Conservation (phyloP, 2,113 vertebrate genomes). For the Tenebrosternarchus preto region DNA sequence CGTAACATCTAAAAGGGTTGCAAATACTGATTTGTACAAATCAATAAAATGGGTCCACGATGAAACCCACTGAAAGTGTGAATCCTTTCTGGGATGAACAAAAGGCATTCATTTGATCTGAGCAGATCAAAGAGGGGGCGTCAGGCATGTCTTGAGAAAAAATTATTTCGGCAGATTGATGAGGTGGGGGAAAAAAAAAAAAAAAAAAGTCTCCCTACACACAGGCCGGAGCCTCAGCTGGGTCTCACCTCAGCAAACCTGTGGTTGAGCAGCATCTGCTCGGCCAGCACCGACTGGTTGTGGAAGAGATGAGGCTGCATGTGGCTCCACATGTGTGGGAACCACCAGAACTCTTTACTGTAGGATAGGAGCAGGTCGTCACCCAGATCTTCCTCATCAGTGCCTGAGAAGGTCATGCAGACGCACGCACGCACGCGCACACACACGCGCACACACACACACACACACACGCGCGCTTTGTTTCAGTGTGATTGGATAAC, state of each 20-base stretch:
- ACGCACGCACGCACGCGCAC: not conserved
- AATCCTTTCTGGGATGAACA: not conserved
- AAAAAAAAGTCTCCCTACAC: not conserved
- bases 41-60: not conserved
- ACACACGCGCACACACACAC: not conserved
- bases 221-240: not conserved
- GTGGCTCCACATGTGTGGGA: slow-evolving; percentile 93
- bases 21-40: not conserved
- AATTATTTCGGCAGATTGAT: too few relatives aligned
- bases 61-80: not conserved
- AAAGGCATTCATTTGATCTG: slow-evolving; percentile 14
- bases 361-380: slow-evolving; percentile 85
- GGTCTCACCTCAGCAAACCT: slow-evolving; percentile 87
- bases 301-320: slow-evolving; percentile 94
- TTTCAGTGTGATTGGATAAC: not conserved
- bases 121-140: not conserved
- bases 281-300: slow-evolving; percentile 84
- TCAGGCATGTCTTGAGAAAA: too few relatives aligned
- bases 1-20: too few relatives aligned
- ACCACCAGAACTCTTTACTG: slow-evolving; percentile 89
- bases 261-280: slow-evolving; percentile 90
- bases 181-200: not conserved
- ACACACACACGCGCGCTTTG: not conserved
- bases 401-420: slow-evolving; percentile 68
- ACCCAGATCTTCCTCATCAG: slow-evolving; percentile 82